Evolutionary conservation across 2,888 invertebrate genomes (phyloP).

Genomic region (Mycalesis mineus): DNA sequence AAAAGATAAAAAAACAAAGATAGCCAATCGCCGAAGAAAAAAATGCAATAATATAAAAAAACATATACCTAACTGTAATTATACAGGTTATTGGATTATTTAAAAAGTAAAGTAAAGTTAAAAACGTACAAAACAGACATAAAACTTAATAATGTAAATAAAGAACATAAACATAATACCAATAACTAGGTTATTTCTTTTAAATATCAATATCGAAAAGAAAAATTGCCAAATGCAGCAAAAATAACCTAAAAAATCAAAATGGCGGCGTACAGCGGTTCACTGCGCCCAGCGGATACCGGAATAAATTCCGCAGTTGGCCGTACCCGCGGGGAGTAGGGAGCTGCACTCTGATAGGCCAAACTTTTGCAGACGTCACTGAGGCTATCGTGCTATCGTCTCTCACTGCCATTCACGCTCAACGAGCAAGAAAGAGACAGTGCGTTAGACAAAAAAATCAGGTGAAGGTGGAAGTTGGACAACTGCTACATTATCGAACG

Average conservation of each 20-base stretch:
- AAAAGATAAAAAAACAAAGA: too few species aligned
- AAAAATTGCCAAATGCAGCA: not conserved
- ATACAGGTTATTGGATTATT: too few species aligned
- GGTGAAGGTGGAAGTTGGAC: constrained; percentile 60
- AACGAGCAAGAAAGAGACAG: constrained; percentile 37
- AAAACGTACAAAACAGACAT: too few species aligned
- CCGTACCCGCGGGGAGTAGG: constrained; percentile 28
- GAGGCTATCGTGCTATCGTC: constrained; percentile 34
- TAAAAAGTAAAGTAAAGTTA: too few species aligned
- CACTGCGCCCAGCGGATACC: constrained; percentile 41
- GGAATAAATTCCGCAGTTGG: constrained; percentile 58
- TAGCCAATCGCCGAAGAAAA: too few species aligned
- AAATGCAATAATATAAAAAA: too few species aligned
- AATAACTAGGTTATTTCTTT: too few species aligned
- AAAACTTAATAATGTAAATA: too few species aligned
- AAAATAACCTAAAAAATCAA: constrained; percentile 34
- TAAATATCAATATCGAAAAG: too few species aligned
- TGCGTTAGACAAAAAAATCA: constrained; percentile 39
- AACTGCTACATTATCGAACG: constrained; percentile 44
- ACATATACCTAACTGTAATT: too few species aligned
- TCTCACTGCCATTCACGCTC: constrained; percentile 14
- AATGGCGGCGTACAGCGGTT: constrained; percentile 46
- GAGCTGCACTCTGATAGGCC: constrained; percentile 37
- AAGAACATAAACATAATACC: too few species aligned
- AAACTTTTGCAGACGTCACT: constrained; percentile 37